Conservation (phyloP, 2,113 vertebrate genomes). For the Galeopterus variegatus region DNA sequence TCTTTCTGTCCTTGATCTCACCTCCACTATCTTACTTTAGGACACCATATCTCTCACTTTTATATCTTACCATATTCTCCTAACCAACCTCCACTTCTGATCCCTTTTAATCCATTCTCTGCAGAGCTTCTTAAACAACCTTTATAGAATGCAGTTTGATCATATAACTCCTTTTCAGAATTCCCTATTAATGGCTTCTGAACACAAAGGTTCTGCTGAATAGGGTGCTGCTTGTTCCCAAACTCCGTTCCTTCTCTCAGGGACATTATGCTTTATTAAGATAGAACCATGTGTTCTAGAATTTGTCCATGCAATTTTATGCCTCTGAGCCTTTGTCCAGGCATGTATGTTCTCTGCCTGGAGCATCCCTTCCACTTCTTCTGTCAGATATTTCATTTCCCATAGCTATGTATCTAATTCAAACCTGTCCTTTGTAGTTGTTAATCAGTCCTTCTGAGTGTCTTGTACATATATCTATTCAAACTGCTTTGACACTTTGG, state of each 20-base stretch:
- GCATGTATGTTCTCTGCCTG: neutral
- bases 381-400: neutral
- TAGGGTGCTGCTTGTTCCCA: neutral
- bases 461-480: neutral
- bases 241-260: neutral
- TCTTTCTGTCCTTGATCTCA: neutral
- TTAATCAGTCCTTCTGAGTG: neutral
- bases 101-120: neutral
- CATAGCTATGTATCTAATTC: neutral
- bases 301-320: neutral
- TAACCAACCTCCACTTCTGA: neutral
- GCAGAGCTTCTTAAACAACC: neutral
- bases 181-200: neutral
- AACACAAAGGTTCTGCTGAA: neutral
- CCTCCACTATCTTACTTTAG: neutral
- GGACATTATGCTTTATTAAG: neutral
- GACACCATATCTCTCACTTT: neutral
- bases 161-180: neutral
- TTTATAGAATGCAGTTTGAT: neutral
- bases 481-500: constrained; percentile 54
- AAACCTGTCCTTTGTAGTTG: neutral
- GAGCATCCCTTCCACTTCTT: neutral
- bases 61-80: neutral
- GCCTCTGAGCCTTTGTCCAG: neutral
- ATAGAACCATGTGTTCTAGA: neutral